Evolutionary conservation across 2,797 vertebrate genomes (phyloP), one percentile per base, ranked within the genome.

Genomic region (Anas bahamensis): DNA sequence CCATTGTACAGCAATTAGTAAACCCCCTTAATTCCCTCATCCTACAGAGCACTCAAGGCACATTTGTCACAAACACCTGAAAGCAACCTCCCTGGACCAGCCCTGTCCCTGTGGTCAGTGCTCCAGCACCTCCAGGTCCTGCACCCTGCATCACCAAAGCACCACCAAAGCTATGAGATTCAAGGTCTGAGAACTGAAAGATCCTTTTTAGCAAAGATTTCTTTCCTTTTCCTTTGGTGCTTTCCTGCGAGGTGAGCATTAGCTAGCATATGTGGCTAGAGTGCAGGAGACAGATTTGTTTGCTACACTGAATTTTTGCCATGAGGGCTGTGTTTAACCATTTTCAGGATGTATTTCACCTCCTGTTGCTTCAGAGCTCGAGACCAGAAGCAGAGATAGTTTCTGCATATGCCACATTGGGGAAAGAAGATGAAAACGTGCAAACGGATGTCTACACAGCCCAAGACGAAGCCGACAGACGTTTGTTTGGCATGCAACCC

Each of bases 81-180:
- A 48, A 87, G 2, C 2, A 82, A 6, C 13, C 33, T 22, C 24
- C 52, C 1, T 0, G 35, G 76, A 64, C 39, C 44, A 46, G 41
- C 71, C 31, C 65, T 89, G 39, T 24, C 17, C 18, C 26, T 0
- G 0, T 13, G 44, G 7, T 66, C 8, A 0, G 7, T 28, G 35
- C 33, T 93, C 35, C 61, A 71, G 15, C 13, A 44, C 14, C 26
- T 88, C 44, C 63, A n/a, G n/a, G 17, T 57, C 17, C 50, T 9
- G 15, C 21, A 44, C 15, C 26, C 69, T 29, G n/a, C n/a, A n/a
- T n/a, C 39, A 31, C 26, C 39, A 28, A 80, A 31, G 50, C 57
- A 74, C 22, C 35, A 60, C 22, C 17, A 21, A 76, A 83, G 33
- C 42, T 15, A 0, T 11, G 59, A 53, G 42, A 73, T n/a, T 66